These are phyloP conservation scores for Dasyornis broadbenti DNA, from an alignment of 2,113 vertebrate species.

Conservation along the genomic window DNA sequence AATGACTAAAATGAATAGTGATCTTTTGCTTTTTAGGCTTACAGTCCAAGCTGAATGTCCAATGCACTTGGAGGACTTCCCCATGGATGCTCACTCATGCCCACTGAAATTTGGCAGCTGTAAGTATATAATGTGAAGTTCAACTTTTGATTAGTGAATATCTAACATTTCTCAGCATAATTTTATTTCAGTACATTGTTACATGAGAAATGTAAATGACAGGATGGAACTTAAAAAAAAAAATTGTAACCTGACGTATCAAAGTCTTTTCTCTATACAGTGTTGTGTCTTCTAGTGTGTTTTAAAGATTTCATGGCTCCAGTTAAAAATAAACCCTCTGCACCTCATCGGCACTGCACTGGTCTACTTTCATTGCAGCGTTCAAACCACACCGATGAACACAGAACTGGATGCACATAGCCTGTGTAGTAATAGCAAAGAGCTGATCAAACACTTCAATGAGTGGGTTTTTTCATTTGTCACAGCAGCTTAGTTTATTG, in stretches of 20 bases:
- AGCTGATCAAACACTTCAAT: neutral
- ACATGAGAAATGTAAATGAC: neutral
- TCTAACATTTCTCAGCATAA: neutral
- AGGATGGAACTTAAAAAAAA: neutral
- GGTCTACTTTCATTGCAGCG: neutral
- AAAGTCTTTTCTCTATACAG: neutral
- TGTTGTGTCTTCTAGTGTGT: neutral
- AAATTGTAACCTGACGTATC: neutral
- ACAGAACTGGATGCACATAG: neutral
- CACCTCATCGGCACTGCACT: neutral
- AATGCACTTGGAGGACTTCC: constrained; percentile 98
- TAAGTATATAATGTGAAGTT: constrained; percentile 77
- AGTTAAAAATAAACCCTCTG: neutral
- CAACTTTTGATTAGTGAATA: neutral
- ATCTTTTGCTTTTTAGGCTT: constrained; percentile 81
- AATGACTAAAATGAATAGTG: constrained; percentile 33
- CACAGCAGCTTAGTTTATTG: neutral
- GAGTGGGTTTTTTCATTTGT: neutral
- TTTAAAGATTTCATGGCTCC: neutral
- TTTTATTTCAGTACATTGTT: neutral
- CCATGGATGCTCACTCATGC: constrained; percentile 98
- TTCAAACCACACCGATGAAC: neutral
- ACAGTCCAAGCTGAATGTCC: constrained; percentile 98
- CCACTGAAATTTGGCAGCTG: constrained; percentile 99
- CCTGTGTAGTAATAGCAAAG: neutral